Conservation (phyloP, 2,888 invertebrate genomes). For the Tethea ocularis region DNA sequence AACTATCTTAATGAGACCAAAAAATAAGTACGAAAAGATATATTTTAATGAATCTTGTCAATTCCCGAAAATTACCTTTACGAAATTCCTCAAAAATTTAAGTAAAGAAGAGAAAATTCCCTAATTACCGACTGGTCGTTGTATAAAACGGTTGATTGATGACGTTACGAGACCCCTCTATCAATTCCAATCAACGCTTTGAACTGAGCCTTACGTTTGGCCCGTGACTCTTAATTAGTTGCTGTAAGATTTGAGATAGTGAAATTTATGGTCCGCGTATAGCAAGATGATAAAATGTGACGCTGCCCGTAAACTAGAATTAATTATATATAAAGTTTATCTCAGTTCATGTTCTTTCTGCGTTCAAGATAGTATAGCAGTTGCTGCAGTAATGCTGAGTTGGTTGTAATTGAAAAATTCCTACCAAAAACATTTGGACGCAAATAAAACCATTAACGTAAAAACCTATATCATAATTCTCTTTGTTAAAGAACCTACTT, state of each 20-base stretch:
- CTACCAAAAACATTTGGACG: neutral
- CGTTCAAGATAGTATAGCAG: too few relatives aligned
- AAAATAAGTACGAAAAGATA: neutral
- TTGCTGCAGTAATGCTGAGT: neutral
- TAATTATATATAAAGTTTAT: too few relatives aligned
- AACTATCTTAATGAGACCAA: neutral
- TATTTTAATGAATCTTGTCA: neutral
- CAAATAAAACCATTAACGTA: neutral
- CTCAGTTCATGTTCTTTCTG: too few relatives aligned
- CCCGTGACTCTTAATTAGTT: conserved; percentile 11
- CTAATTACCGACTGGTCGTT: conserved; percentile 44
- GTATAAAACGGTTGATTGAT: conserved; percentile 56
- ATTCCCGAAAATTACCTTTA: neutral
- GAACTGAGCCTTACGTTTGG: conserved; percentile 21
- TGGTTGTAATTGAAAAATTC: too few relatives aligned
- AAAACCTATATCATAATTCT: neutral
- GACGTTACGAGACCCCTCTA: conserved; percentile 39
- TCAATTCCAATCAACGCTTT: conserved; percentile 52
- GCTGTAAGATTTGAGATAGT: conserved; percentile 6
- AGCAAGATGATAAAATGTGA: neutral
- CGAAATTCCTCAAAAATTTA: neutral
- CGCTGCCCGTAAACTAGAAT: too few relatives aligned
- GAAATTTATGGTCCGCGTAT: conserved; percentile 14
- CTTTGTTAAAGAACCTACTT: neutral
- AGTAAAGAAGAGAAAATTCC: conserved; percentile 22